These are phyloP conservation scores for Neria commutata DNA, from an alignment of 2,888 invertebrate genomes.

Conservation along the genomic window DNA sequence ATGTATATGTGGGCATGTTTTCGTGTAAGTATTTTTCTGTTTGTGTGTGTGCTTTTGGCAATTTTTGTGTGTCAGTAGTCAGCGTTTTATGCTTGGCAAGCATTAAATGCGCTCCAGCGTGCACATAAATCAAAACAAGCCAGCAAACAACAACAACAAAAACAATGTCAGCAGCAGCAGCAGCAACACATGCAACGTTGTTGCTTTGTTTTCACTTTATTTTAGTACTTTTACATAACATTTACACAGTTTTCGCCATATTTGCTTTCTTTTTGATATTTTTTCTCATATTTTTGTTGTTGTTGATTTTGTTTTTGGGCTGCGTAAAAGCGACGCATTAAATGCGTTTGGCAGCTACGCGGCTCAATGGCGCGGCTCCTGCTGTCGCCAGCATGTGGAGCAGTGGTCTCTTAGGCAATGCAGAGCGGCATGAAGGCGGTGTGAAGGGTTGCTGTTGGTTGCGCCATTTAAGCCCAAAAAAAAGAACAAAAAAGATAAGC, in stretches of 20 bases:
- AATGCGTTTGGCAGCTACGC: no score
- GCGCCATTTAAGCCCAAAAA: no score
- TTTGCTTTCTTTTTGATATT: not conserved
- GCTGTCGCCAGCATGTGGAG: no score
- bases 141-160: not conserved
- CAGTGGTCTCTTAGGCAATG: no score
- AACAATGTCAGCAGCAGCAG: not conserved
- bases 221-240: not conserved
- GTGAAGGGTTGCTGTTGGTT: no score
- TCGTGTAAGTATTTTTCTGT: slow-evolving; percentile 14
- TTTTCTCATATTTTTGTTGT: not conserved
- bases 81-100: no score
- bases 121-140: no score
- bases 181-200: slow-evolving; percentile 6
- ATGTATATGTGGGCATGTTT: slow-evolving; percentile 1
- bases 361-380: no score
- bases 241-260: not conserved
- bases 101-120: no score
- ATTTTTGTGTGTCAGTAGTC: slow-evolving; percentile 51
- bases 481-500: no score
- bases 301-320: not conserved
- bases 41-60: slow-evolving; percentile 38
- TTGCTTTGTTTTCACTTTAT: not conserved
- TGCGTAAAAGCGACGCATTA: no score
- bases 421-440: no score